Conservation (phyloP, 2,888 invertebrate genomes). For the Pterostichus madidus region DNA sequence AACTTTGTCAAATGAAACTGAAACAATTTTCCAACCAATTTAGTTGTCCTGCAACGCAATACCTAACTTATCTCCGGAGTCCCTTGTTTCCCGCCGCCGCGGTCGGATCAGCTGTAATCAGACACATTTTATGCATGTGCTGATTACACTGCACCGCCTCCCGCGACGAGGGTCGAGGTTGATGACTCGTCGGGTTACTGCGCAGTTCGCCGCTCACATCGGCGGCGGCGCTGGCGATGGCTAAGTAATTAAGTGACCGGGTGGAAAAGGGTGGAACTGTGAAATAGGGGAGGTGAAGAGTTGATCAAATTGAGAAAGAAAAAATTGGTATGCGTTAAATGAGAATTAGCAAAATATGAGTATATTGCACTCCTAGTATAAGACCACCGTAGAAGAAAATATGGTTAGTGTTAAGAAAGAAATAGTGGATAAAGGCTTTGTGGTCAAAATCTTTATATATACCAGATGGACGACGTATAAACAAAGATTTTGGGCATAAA, state of each 20-base stretch:
- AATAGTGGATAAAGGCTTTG: no score
- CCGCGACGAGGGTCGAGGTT: conserved; percentile 12
- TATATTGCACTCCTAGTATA: no score
- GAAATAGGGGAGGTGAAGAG: background rate
- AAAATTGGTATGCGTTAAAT: no score
- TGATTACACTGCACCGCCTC: conserved; percentile 30
- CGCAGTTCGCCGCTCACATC: conserved; percentile 22
- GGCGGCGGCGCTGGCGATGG: background rate
- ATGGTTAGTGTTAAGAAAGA: no score
- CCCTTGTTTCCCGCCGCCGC: conserved; percentile 4
- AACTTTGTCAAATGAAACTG: no score
- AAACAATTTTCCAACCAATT: no score
- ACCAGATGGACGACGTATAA: no score
- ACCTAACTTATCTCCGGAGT: conserved; percentile 34
- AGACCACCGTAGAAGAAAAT: no score
- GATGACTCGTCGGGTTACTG: conserved; percentile 48
- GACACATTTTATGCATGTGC: conserved; percentile 63
- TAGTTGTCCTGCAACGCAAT: conserved; percentile 1
- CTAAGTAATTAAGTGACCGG: conserved; percentile 17
- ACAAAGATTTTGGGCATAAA: no score
- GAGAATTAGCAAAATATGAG: no score
- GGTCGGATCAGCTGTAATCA: conserved; percentile 60
- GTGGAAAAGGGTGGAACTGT: background rate
- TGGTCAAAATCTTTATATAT: no score
- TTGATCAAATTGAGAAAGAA: no score